A percentile compares a stretch with the other conserved stretches of the same genome.
phyloP scores from a whole-genome alignment of 2,888 invertebrate species.

The Drosophila monieri region DNA sequence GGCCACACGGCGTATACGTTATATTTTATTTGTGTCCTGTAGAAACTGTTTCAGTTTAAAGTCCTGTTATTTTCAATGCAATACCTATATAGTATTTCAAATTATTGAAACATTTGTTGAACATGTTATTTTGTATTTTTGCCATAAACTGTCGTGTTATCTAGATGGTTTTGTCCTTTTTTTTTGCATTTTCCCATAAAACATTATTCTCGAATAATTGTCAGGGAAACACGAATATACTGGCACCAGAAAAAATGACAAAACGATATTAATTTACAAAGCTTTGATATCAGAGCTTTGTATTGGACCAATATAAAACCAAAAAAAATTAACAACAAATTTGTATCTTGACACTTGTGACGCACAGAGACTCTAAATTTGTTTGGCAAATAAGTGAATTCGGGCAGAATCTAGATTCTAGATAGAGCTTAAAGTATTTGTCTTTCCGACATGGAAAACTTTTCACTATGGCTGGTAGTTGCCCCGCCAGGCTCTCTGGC shows the following conservation, averaged over 20 bases:
- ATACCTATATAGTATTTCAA: background rate
- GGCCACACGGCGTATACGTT: constrained; percentile 17
- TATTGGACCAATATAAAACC: constrained; percentile 5
- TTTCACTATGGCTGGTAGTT: constrained; percentile 22
- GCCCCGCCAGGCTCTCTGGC: constrained; percentile 8
- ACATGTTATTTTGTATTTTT: background rate
- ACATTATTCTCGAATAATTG: constrained; percentile 6
- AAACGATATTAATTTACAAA: constrained; percentile 1
- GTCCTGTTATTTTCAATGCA: background rate
- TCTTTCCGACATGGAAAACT: constrained; percentile 29
- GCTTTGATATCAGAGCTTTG: constrained; percentile 17
- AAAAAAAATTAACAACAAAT: constrained; percentile 1
- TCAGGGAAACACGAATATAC: background rate
- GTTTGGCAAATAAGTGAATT: constrained; percentile 41
- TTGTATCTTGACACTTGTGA: constrained; percentile 20
- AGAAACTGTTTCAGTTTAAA: background rate
- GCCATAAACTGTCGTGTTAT: constrained; percentile 5
- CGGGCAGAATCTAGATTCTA: constrained; percentile 37
- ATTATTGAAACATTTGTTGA: background rate
- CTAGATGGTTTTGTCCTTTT: background rate
- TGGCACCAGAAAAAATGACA: background rate
- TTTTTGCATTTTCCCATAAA: background rate
- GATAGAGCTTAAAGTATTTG: constrained; percentile 43
- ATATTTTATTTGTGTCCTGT: background rate
- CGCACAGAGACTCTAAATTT: constrained; percentile 23